Percentiles rank a stretch among this genome's conserved stretches.
Conservation (phyloP, 2,797 vertebrate species). For the Phrynocephalus guinanensis region DNA sequence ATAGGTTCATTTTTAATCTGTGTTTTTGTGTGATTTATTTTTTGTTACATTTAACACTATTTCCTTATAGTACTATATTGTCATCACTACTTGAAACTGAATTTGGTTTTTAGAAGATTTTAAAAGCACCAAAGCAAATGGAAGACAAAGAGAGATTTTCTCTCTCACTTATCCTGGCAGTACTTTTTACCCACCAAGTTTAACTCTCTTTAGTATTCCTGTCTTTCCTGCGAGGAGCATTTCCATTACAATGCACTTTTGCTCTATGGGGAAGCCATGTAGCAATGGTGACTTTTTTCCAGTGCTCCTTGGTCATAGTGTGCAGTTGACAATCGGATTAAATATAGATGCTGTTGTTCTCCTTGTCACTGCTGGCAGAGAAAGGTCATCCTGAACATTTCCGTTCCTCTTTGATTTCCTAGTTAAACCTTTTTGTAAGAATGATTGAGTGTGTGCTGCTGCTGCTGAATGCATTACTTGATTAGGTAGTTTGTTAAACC, state of each 20-base stretch:
- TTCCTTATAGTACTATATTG: too few relatives aligned
- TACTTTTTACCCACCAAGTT: conserved; percentile 38
- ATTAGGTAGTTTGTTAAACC: conserved; percentile 46
- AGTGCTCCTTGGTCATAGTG: neutral
- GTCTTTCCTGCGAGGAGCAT: conserved; percentile 1
- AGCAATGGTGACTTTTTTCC: neutral
- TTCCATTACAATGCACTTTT: neutral
- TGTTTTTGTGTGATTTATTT: neutral
- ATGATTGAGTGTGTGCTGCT: conserved; percentile 16
- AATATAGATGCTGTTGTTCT: neutral
- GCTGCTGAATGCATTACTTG: conserved; percentile 21
- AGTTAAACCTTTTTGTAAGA: conserved; percentile 16
- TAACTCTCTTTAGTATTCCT: conserved; percentile 18
- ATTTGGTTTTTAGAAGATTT: neutral
- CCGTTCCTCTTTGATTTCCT: conserved; percentile 3
- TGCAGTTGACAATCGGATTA: conserved; percentile 26
- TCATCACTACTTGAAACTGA: neutral
- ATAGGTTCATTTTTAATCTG: too few relatives aligned
- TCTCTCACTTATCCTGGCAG: neutral
- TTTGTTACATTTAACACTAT: neutral
- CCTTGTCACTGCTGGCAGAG: neutral
- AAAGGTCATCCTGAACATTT: conserved; percentile 27
- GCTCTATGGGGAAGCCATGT: neutral
- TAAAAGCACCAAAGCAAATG: neutral
- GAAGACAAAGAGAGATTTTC: neutral